Evolutionary conservation across 2,113 vertebrate species (phyloP), one percentile per base, ranked within the genome.

Genomic region (Callorhinus ursinus): DNA sequence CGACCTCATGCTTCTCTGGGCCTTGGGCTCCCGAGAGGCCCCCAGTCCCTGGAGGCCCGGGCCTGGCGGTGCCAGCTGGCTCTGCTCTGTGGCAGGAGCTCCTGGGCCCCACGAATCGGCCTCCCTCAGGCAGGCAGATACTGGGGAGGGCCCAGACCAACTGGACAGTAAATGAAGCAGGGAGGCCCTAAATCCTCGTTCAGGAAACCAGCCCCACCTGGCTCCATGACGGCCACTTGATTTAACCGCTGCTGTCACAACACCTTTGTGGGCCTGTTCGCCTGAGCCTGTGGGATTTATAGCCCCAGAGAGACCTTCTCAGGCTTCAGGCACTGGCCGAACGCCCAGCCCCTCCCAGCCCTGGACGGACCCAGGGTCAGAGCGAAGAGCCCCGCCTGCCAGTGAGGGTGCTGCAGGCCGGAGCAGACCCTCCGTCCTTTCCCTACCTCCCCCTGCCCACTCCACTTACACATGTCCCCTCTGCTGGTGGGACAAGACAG

Each of bases 181-280:
- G 74, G 49, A 93, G 96, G 96, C 93, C 94, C 57, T 98, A 98
- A 98, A 98, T 97, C 96, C 96, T 15, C 49, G 97, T 95, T 93
- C 97, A 96, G 97, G 4, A 3, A 98, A 90, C 71, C 91, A 77
- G 93, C 88, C 96, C 97, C 86, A 2, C 72, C 2, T 0, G 63
- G 88, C 87, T 98, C 95, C 53, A 87, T 67, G 90, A 96, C 21
- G 89, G 97, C 94, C 61, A 95, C 95, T 97, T 98, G 96, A 98
- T 98, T 98, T 97, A 98, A 98, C 97, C 77, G 80, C 95, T 88
- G 96, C 97, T 98, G 98, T 98, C 98, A 98, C 95, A 97, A 97
- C 69, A 93, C 94, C 93, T 98, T 97, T 98, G 97, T 97, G 98
- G 98, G 98, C 96, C 98, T 98, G 84, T 90, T 96, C 53, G 13